Base-by-base conservation (phyloP, 1,140 invertebrate species). In the Diachasma alloeum region DNA sequence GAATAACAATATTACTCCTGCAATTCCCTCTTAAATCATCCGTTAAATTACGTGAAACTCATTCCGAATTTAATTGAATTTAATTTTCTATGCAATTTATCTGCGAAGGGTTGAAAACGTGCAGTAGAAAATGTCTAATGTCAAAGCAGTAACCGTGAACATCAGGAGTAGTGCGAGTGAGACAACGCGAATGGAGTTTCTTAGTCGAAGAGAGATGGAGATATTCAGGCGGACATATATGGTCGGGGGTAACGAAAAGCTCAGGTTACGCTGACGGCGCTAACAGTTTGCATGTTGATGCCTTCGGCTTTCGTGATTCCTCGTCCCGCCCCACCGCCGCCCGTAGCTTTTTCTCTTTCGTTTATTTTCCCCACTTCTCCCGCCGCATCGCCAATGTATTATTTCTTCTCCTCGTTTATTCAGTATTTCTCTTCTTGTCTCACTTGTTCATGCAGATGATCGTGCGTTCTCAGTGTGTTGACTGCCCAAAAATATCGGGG, bases 221-320 rank as follows among this genome's bases (percentile, higher is more conserved):
- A 81, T 76, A 77, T 78, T 79, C 56, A 79, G 80, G 86, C 85
- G 88, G 88, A 90, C 88, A 90, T 90, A 90, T 90, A 90, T 90
- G 88, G 88, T 87, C 79, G 83, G 87, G 83, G 86, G 83, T 84
- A 85, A 73, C 59, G 70, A 53, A 81, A 81, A 86, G 81, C 87
- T 90, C 88, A 89, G 84, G 85, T 90, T 90, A 90, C 88, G 84
- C 81, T 72, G 76, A 81, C 83, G 82, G 85, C 87, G 86, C 84
- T 88, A 86, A 87, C 80, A 82, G 83, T 86, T 83, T 81, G 81
- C 83, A 59, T 80, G 84, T 83, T 81, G 83, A 85, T 84, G 80
- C 78, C 69, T 69, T 44, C n/a, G 2, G 46, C 31, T 69, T 66
- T 48, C 19, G 42, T 42, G 17, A 72, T 39, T 22, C 26, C 37